These are phyloP conservation scores for Pseudomyrmex cubaensis DNA, from an alignment of 1,140 invertebrate species.

Conservation along the genomic window DNA sequence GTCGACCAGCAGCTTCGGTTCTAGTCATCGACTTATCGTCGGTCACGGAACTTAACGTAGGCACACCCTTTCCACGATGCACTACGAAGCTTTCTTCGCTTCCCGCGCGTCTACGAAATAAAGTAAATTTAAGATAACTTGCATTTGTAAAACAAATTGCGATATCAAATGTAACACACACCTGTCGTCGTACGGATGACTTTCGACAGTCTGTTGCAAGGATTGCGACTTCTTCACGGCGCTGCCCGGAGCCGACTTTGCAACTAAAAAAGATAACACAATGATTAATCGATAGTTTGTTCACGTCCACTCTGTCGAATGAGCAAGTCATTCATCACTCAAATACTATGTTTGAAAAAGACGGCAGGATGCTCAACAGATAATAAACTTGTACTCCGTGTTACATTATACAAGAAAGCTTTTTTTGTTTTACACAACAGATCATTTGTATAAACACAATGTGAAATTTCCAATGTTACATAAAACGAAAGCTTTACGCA, in stretches of 20 bases:
- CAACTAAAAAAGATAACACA: constrained; percentile 81
- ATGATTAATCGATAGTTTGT: constrained; percentile 43
- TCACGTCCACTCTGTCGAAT: constrained; percentile 8
- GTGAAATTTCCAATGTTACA: constrained; percentile 40
- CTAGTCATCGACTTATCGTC: constrained; percentile 84
- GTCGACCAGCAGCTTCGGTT: constrained; percentile 90
- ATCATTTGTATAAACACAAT: constrained; percentile 21
- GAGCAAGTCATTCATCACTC: constrained; percentile 27
- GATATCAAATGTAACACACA: constrained; percentile 61
- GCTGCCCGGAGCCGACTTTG: constrained; percentile 79
- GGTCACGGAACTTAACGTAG: constrained; percentile 90
- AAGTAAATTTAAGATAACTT: not conserved
- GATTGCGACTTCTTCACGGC: constrained; percentile 85
- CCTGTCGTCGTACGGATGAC: constrained; percentile 83
- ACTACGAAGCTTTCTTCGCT: constrained; percentile 91
- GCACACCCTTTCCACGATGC: constrained; percentile 91
- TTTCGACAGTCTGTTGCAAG: constrained; percentile 83
- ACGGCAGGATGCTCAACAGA: constrained; percentile 38
- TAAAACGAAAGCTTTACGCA: not conserved
- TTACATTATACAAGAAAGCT: constrained; percentile 38
- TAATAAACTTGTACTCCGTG: constrained; percentile 24
- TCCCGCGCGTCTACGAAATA: constrained; percentile 74
- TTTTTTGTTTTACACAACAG: constrained; percentile 28
- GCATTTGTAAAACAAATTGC: not conserved
- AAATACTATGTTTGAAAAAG: constrained; percentile 37